phyloP scores from a whole-genome alignment of 2,888 invertebrate species.

The Drosophila algonquin region DNA sequence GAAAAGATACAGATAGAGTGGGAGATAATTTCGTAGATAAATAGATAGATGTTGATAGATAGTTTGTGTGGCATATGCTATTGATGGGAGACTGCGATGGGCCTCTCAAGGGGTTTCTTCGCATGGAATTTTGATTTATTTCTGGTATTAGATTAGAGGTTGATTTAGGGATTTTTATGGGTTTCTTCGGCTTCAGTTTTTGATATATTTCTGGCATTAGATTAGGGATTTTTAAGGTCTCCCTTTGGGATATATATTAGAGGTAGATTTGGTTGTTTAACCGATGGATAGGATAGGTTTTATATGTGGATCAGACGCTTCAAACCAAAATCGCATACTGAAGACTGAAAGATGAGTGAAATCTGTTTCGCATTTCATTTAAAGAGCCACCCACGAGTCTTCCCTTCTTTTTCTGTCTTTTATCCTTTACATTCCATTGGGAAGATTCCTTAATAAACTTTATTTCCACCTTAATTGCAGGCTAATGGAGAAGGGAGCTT shows the following conservation, averaged over 20 bases:
- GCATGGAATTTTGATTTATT: neutral
- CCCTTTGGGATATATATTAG: too few species aligned
- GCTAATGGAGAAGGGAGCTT: conserved; percentile 51
- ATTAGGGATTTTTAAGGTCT: neutral
- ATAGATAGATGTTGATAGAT: conserved; percentile 58
- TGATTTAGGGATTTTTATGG: neutral
- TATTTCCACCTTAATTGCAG: neutral
- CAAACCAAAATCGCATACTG: too few species aligned
- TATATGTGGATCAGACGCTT: too few species aligned
- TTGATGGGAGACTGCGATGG: conserved; percentile 26
- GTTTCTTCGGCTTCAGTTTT: neutral
- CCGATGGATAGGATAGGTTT: too few species aligned
- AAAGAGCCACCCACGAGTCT: too few species aligned
- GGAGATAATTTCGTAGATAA: conserved; percentile 34
- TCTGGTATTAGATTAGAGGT: neutral
- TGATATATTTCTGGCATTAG: neutral
- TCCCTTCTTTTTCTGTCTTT: fast-evolving
- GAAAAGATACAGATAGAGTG: conserved; percentile 27
- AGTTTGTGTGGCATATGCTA: conserved; percentile 39
- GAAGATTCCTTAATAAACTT: neutral
- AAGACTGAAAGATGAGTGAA: too few species aligned
- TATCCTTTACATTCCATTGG: too few species aligned
- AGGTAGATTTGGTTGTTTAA: too few species aligned
- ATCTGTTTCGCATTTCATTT: too few species aligned
- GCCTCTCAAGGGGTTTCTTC: neutral